Percentiles rank a stretch among this genome's conserved stretches.
Evolutionary conservation across 2,113 vertebrate genomes (phyloP).

Genomic region (Enhydra lutris): DNA sequence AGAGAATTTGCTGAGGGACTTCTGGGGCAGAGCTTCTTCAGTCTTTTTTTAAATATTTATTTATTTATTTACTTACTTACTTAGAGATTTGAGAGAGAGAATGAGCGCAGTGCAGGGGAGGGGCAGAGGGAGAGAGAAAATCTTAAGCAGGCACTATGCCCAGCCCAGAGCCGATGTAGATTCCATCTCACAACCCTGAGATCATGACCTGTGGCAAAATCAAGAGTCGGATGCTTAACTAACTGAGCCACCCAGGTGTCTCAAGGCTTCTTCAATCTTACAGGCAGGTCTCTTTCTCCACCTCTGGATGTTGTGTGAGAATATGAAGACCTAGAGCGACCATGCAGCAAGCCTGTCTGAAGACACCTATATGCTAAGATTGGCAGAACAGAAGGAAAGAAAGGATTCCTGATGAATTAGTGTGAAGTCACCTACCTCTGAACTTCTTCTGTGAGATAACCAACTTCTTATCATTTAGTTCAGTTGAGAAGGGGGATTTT

Average conservation of each 20-base stretch:
- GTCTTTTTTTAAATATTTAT: neutral
- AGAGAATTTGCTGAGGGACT: neutral
- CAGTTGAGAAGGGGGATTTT: neutral
- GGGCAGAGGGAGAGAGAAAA: neutral
- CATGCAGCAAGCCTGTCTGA: neutral
- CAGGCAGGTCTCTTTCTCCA: neutral
- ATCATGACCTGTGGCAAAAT: neutral
- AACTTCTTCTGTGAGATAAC: neutral
- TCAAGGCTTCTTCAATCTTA: neutral
- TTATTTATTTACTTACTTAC: neutral
- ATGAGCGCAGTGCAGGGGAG: neutral
- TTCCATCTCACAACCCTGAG: neutral
- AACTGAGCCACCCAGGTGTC: neutral
- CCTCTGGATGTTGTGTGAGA: neutral
- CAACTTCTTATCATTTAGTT: neutral
- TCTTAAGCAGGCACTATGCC: neutral
- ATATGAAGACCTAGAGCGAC: neutral
- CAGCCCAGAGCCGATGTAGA: neutral
- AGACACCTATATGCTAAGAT: neutral
- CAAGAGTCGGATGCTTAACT: neutral
- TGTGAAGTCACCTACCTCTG: neutral
- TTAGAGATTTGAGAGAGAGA: neutral
- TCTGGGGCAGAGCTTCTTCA: neutral
- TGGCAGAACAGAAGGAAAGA: neutral
- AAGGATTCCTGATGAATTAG: neutral